phyloP scores from a whole-genome alignment of 2,113 vertebrate genomes.

The Ardeotis arabs region DNA sequence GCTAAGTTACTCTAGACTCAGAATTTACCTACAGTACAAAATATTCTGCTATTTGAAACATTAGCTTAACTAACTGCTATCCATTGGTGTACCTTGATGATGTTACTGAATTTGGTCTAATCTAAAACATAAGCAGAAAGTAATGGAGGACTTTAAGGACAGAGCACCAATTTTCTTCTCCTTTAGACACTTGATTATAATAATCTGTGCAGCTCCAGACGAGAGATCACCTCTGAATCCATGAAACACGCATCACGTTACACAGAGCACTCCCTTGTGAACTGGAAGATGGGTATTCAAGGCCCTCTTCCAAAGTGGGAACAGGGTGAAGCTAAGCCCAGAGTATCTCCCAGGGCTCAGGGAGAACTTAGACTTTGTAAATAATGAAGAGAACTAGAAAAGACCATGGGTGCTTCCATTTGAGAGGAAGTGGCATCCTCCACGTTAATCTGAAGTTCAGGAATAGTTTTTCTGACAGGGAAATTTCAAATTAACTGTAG shows the following conservation, averaged over 20 bases:
- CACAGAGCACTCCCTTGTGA: neutral
- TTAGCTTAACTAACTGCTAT: neutral
- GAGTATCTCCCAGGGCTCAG: neutral
- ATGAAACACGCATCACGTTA: neutral
- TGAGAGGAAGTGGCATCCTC: neutral
- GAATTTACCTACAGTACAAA: neutral
- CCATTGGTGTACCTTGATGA: neutral
- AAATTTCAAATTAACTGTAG: neutral
- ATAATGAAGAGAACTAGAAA: neutral
- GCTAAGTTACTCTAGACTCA: neutral
- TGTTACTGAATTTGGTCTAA: neutral
- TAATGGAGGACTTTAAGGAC: neutral
- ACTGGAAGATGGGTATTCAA: neutral
- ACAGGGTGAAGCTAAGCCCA: neutral
- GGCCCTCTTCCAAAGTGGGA: neutral
- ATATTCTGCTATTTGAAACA: neutral
- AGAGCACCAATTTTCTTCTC: neutral
- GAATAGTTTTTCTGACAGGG: neutral
- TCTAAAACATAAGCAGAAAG: neutral
- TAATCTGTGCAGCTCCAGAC: neutral
- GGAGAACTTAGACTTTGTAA: neutral
- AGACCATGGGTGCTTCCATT: accelerated
- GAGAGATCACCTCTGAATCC: neutral
- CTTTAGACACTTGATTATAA: neutral
- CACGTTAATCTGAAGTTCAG: neutral